These are phyloP conservation scores for Madoqua kirkii DNA, from an alignment of 2,113 vertebrate species.

Conservation along the genomic window DNA sequence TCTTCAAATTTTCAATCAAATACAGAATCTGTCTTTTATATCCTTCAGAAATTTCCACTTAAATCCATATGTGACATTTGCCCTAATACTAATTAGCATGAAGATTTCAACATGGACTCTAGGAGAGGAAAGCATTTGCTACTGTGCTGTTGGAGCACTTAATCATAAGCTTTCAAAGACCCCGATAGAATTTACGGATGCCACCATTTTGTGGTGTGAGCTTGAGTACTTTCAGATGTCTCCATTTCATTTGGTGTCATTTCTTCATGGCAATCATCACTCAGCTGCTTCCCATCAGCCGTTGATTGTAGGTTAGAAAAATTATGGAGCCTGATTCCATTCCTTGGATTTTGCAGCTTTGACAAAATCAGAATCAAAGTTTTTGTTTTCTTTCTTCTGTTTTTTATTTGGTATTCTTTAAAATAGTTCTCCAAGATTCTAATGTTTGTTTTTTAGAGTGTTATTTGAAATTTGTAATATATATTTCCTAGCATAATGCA, in stretches of 20 bases:
- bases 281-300: constrained; percentile 48
- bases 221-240: constrained; percentile 56
- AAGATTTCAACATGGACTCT: constrained; percentile 41
- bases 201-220: background rate
- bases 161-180: constrained; percentile 46
- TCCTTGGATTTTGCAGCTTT: background rate
- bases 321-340: background rate
- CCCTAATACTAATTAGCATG: constrained; percentile 41
- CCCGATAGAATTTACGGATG: background rate
- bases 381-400: background rate
- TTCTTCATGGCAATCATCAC: background rate
- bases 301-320: background rate
- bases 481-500: background rate
- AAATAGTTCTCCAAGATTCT: background rate
- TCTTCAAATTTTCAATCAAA: constrained; percentile 24
- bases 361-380: background rate
- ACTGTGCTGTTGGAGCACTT: constrained; percentile 38
- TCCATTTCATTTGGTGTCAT: constrained; percentile 47
- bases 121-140: constrained; percentile 29
- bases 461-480: background rate
- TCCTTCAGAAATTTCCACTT: constrained; percentile 54
- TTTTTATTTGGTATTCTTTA: background rate
- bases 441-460: background rate
- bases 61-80: constrained; percentile 60
- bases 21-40: background rate